A percentile compares a stretch with the other conserved stretches of the same genome.
Evolutionary conservation across 2,797 vertebrate genomes (phyloP).

Genomic region (Crypturellus tataupa): DNA sequence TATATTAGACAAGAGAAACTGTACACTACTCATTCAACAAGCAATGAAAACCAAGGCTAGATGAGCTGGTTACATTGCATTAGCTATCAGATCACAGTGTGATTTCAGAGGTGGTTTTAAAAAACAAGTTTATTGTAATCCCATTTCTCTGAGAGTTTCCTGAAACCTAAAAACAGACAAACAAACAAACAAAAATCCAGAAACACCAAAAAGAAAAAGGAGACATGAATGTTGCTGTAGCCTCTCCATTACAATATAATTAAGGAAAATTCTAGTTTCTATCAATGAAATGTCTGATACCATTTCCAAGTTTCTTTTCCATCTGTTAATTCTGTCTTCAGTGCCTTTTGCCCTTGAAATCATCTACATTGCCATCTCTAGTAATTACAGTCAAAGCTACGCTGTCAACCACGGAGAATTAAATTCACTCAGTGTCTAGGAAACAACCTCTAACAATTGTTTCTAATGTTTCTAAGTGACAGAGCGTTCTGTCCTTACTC

Average conservation of each 20-base stretch:
- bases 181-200: background rate
- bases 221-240: background rate
- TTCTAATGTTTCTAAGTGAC: background rate
- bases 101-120: background rate
- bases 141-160: background rate
- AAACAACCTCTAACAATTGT: background rate
- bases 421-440: background rate
- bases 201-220: background rate
- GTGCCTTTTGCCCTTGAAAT: background rate
- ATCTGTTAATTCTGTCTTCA: background rate
- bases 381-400: constrained; percentile 23
- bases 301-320: background rate
- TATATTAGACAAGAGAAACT: background rate
- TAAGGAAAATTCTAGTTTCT: background rate
- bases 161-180: background rate
- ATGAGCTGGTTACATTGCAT: background rate
- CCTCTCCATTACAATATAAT: background rate
- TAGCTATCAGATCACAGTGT: background rate
- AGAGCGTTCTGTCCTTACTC: background rate
- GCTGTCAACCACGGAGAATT: background rate
- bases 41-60: background rate
- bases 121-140: background rate
- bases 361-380: background rate
- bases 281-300: background rate
- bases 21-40: background rate